A percentile compares a stretch with the other conserved stretches of the same genome.
phyloP scores from a whole-genome alignment of 2,888 invertebrate species.

The Mantis religiosa region DNA sequence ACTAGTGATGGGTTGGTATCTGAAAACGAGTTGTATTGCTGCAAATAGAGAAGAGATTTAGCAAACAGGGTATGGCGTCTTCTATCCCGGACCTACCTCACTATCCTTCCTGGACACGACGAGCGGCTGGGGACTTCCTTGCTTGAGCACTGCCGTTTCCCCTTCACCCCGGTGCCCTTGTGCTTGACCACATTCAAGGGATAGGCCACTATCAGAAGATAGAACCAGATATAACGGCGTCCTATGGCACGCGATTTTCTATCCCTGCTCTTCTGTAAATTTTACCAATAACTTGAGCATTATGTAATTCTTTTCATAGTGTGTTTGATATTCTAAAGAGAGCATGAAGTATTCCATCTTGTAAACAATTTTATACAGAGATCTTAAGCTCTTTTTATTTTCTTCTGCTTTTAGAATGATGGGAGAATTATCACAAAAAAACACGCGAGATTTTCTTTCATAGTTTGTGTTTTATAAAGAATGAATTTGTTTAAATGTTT shows the following conservation, averaged over 20 bases:
- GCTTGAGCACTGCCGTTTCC: not conserved
- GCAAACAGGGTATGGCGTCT: not conserved
- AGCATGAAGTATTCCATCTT: no score
- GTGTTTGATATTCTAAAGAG: no score
- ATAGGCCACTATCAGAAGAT: not conserved
- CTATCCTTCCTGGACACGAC: not conserved
- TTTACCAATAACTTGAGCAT: no score
- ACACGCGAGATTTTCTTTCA: no score
- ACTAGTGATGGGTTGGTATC: no score
- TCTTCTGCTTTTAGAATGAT: no score
- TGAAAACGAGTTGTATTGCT: not conserved
- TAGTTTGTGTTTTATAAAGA: no score
- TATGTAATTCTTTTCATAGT: no score
- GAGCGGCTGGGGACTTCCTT: not conserved
- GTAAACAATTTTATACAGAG: no score
- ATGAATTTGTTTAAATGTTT: no score
- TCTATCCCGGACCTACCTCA: not conserved
- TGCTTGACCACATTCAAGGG: slow-evolving; percentile 9
- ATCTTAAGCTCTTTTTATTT: no score
- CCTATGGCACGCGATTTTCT: not conserved
- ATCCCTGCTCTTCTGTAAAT: not conserved
- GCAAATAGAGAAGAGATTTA: not conserved
- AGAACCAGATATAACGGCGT: not conserved
- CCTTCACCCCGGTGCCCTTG: not conserved
- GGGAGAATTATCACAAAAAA: no score